These are phyloP conservation scores for Ennomos erosarius DNA, from an alignment of 2,888 invertebrate genomes.

Conservation along the genomic window DNA sequence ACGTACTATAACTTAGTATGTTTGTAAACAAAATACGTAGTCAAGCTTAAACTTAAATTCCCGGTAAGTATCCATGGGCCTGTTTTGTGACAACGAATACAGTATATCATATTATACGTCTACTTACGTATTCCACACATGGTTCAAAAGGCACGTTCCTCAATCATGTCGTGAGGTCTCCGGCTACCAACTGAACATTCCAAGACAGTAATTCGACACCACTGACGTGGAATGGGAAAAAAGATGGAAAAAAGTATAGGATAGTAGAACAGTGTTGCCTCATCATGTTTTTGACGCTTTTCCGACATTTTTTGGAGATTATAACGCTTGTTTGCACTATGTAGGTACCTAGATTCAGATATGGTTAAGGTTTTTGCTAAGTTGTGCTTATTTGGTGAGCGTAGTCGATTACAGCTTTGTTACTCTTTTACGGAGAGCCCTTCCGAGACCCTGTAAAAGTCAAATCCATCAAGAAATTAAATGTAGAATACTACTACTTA, in stretches of 20 bases:
- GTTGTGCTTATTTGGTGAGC: too few species aligned
- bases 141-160: constrained; percentile 55
- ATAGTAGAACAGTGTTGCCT: constrained; percentile 59
- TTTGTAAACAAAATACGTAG: constrained; percentile 14
- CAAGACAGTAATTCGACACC: constrained; percentile 80
- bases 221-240: constrained; percentile 65
- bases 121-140: constrained; percentile 35
- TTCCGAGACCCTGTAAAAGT: too few species aligned
- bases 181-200: constrained; percentile 68
- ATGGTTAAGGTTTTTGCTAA: too few species aligned
- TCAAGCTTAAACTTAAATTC: constrained; percentile 7
- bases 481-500: too few species aligned
- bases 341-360: too few species aligned
- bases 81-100: constrained; percentile 7
- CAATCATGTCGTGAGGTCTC: constrained; percentile 44
- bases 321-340: too few species aligned
- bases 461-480: too few species aligned
- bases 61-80: background rate
- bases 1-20: background rate
- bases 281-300: constrained; percentile 56
- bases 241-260: constrained; percentile 76
- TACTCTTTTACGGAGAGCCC: too few species aligned
- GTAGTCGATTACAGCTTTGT: too few species aligned
- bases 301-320: constrained; percentile 8
- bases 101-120: constrained; percentile 9